phyloP scores from a whole-genome alignment of 2,797 vertebrate genomes.

The Hydrolagus colliei region DNA sequence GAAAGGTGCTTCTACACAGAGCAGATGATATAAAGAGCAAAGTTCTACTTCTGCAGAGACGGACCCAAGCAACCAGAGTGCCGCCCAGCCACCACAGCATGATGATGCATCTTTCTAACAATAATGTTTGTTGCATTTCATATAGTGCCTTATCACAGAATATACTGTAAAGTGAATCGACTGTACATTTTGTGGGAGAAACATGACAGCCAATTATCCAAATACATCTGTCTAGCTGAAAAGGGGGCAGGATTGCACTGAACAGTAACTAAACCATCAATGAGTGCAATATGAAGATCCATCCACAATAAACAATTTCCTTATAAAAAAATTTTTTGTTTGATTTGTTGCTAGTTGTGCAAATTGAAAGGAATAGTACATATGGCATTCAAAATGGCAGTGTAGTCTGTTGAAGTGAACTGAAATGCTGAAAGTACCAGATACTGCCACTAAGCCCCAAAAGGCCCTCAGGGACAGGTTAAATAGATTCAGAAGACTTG shows the following conservation, averaged over 20 bases:
- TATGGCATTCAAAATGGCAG: neutral
- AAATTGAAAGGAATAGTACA: neutral
- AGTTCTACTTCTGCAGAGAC: slow-evolving; percentile 10
- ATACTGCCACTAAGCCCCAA: neutral
- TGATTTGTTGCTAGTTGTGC: neutral
- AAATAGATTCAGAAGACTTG: neutral
- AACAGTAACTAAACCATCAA: slow-evolving; percentile 2
- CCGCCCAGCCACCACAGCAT: slow-evolving; percentile 24
- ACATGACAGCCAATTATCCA: neutral
- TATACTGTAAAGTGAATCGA: too few relatives aligned
- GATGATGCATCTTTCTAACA: slow-evolving; percentile 4
- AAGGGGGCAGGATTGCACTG: slow-evolving; percentile 6
- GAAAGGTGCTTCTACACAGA: neutral
- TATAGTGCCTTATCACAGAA: too few relatives aligned
- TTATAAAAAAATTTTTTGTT: neutral
- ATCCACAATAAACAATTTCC: neutral
- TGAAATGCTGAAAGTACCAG: neutral
- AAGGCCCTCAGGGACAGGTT: neutral
- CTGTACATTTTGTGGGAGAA: too few relatives aligned
- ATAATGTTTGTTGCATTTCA: too few relatives aligned
- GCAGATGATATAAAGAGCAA: neutral
- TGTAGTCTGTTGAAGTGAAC: neutral
- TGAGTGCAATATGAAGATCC: neutral
- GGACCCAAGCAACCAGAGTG: slow-evolving; percentile 13
- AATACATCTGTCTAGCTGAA: neutral